Evolutionary conservation across 2,797 vertebrate species (phyloP).

Genomic region (Chaetodon trifasciatus): DNA sequence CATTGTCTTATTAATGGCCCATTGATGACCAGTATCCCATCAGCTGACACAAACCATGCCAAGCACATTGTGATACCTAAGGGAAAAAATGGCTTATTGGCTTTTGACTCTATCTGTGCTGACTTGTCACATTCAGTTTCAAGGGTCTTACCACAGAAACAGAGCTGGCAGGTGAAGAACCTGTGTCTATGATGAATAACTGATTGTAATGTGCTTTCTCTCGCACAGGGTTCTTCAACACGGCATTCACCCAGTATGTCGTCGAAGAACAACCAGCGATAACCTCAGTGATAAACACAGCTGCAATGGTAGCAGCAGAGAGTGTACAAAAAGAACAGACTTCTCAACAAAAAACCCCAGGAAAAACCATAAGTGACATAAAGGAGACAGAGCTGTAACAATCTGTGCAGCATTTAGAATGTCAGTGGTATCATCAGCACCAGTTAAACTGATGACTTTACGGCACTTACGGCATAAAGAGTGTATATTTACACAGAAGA

Average conservation of each 20-base stretch:
- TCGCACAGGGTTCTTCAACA: conserved; percentile 76
- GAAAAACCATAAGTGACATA: conserved; percentile 43
- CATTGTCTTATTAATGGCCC: too few species aligned
- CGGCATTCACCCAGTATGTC: conserved; percentile 79
- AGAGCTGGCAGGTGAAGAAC: background rate
- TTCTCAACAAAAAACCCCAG: conserved; percentile 19
- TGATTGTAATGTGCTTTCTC: conserved; percentile 16
- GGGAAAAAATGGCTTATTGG: background rate
- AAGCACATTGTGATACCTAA: background rate
- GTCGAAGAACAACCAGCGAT: conserved; percentile 58
- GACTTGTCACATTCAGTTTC: background rate
- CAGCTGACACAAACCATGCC: too few species aligned
- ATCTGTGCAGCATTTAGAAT: background rate
- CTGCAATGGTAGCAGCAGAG: conserved; percentile 6
- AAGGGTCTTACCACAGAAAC: background rate
- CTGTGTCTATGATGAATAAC: background rate
- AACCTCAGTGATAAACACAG: conserved; percentile 66
- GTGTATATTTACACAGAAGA: conserved; percentile 31
- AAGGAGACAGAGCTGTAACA: conserved; percentile 83
- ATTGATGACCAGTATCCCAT: too few species aligned
- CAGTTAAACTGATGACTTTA: background rate
- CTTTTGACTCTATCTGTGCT: background rate
- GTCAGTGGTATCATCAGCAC: background rate
- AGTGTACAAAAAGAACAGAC: background rate
- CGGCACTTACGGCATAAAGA: background rate